phyloP scores from a whole-genome alignment of 2,888 invertebrate genomes.

The Phytoseiulus persimilis region DNA sequence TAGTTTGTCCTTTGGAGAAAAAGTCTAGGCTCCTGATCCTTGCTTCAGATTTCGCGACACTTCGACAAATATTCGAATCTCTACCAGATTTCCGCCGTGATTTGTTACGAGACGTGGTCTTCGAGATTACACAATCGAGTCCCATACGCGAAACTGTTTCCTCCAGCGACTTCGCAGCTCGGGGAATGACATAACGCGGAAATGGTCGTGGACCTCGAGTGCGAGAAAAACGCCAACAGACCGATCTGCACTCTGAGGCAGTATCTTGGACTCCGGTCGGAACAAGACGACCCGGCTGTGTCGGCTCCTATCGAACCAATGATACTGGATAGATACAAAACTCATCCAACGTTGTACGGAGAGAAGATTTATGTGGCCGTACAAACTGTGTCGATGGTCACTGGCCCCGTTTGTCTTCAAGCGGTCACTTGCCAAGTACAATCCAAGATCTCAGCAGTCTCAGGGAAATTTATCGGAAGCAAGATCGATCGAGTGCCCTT shows the following conservation, averaged over 20 bases:
- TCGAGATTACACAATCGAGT: no score
- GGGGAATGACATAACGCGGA: no score
- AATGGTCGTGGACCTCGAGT: no score
- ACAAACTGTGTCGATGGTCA: neutral
- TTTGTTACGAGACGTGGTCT: no score
- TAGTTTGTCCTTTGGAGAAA: no score
- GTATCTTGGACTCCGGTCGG: neutral
- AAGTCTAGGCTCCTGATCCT: no score
- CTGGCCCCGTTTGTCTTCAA: neutral
- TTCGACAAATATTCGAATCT: no score
- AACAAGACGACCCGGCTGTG: neutral
- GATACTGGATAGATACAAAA: neutral
- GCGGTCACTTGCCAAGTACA: neutral
- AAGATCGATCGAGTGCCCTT: neutral
- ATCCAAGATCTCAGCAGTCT: slow-evolving; percentile 5
- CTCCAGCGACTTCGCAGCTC: no score
- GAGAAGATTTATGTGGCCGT: neutral
- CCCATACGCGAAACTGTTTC: no score
- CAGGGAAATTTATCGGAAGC: slow-evolving; percentile 5
- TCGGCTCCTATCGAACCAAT: neutral
- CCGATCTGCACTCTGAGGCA: neutral
- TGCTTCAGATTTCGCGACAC: no score
- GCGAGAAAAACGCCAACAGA: neutral
- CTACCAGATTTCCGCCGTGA: no score
- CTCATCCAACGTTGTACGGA: neutral